A percentile compares a stretch with the other conserved stretches of the same genome.
phyloP scores from a whole-genome alignment of 2,113 vertebrate genomes.

The Megaceryle torquata region DNA sequence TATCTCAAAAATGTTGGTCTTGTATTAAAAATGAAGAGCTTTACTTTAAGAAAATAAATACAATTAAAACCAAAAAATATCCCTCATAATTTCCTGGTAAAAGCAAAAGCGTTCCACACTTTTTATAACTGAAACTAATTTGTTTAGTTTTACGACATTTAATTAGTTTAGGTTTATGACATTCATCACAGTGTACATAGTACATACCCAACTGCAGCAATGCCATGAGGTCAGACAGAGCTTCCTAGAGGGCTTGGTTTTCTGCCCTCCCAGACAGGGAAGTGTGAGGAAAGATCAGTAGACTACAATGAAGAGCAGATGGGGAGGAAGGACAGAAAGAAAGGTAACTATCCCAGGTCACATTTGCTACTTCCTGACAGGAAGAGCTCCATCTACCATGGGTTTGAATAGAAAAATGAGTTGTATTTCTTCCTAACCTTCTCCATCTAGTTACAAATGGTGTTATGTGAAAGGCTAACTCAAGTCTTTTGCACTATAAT shows the following conservation, averaged over 20 bases:
- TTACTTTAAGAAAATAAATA: not conserved
- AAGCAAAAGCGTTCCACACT: not conserved
- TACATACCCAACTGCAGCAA: not conserved
- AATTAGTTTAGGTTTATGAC: not conserved
- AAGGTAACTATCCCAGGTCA: not conserved
- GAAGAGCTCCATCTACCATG: conserved; percentile 39
- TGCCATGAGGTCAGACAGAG: not conserved
- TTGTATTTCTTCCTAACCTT: conserved; percentile 64
- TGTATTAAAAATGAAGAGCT: not conserved
- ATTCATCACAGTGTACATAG: not conserved
- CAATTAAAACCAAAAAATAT: not conserved
- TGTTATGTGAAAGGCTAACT: conserved; percentile 74
- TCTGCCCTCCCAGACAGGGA: not conserved
- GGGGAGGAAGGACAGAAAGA: not conserved
- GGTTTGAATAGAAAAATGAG: conserved; percentile 65
- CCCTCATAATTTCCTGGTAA: not conserved
- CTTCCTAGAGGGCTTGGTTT: not conserved
- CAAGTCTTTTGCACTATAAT: conserved; percentile 71
- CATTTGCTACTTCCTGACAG: not conserved
- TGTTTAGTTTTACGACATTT: not conserved
- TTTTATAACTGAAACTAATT: not conserved
- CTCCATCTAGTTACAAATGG: conserved; percentile 59
- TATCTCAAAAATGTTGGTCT: not conserved
- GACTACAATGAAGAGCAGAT: not conserved
- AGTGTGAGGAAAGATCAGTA: not conserved